Conservation (phyloP, 2,888 invertebrate genomes). For the Limnephilus lunatus region DNA sequence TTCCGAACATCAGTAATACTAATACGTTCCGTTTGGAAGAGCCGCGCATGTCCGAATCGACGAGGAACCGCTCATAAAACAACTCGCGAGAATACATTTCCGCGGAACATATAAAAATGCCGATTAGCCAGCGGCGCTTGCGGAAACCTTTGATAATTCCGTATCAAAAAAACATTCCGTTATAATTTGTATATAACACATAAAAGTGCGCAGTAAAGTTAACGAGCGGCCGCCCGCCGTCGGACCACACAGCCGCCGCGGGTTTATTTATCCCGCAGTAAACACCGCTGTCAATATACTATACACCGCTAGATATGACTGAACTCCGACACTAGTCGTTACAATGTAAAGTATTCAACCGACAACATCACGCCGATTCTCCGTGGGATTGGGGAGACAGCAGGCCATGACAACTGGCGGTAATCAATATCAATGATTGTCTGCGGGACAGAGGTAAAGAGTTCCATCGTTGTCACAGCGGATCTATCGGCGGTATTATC, state of each 20-base stretch:
- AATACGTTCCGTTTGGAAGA: neutral
- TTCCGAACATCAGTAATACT: neutral
- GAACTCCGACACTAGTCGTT: neutral
- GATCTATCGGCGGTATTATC: too few species aligned
- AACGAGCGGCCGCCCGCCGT: slow-evolving; percentile 20
- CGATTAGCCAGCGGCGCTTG: slow-evolving; percentile 27
- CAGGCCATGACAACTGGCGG: too few species aligned
- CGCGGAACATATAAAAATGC: slow-evolving; percentile 14
- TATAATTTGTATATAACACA: slow-evolving; percentile 48
- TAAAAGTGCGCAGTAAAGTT: slow-evolving; percentile 45
- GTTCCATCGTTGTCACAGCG: too few species aligned
- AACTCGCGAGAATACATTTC: slow-evolving; percentile 5
- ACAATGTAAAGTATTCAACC: neutral
- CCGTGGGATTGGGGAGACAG: neutral
- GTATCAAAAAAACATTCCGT: slow-evolving; percentile 18
- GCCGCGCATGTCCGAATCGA: neutral
- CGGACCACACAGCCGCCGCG: slow-evolving; percentile 43
- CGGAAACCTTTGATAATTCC: slow-evolving; percentile 30
- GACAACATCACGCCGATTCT: neutral
- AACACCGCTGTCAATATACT: slow-evolving; percentile 20
- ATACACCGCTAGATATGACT: neutral
- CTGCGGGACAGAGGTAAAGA: too few species aligned
- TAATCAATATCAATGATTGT: too few species aligned
- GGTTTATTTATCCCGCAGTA: slow-evolving; percentile 21
- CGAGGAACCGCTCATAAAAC: neutral